Percentiles rank a stretch among this genome's conserved stretches.
Conservation (phyloP, 2,113 vertebrate genomes). For the Psophia crepitans region DNA sequence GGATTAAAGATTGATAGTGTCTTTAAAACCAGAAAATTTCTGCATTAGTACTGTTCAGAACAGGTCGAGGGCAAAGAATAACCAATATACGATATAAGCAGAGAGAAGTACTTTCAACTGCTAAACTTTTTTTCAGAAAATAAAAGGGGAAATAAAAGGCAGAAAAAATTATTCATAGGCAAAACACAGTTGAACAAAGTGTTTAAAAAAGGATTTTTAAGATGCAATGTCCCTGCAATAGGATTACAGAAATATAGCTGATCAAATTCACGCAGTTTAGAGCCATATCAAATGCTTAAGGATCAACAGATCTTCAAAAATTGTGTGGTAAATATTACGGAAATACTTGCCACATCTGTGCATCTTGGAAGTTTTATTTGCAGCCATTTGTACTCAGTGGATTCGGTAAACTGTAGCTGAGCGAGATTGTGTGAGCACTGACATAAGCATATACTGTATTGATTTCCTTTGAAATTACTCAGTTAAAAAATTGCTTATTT, state of each 20-base stretch:
- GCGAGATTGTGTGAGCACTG: not conserved
- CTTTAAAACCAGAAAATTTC: not conserved
- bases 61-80: not conserved
- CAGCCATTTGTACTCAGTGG: not conserved
- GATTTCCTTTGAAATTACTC: conserved; percentile 2
- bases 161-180: not conserved
- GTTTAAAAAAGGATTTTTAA: not conserved
- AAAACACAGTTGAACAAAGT: not conserved
- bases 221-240: not conserved
- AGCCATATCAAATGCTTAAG: not conserved
- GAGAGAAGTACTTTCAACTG: not conserved
- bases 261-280: not conserved
- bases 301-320: not conserved
- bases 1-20: not conserved
- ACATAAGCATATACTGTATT: not conserved
- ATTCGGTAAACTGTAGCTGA: not conserved
- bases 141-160: not conserved
- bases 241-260: not conserved
- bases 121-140: not conserved
- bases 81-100: not conserved
- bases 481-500: not conserved
- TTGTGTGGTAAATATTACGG: not conserved
- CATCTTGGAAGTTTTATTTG: not conserved
- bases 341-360: not conserved
- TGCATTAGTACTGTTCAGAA: not conserved